Evolutionary conservation across 2,888 invertebrate genomes (phyloP), one percentile per base, ranked within the genome.

Genomic region (Eupithecia exiguata): DNA sequence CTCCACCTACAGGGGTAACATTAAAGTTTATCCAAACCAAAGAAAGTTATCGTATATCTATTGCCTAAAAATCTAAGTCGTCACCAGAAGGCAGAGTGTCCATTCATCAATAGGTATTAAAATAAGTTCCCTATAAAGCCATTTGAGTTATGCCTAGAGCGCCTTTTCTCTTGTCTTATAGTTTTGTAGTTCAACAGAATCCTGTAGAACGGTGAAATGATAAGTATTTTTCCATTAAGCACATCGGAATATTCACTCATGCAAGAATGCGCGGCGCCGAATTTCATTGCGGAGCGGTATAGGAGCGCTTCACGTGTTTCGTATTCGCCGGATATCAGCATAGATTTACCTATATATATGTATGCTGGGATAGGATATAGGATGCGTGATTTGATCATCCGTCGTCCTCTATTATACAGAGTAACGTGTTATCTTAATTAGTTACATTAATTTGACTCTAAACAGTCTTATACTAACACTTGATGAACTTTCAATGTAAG

Each of bases 231-330:
- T 68, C 61, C 68, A 75, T 75, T 79, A 75, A 67, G 70, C 63
- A 75, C 58, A 58, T 40, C 74, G 66, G 68, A 73, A 80, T 77
- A 80, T 81, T 78, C 76, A 77, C 74, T 74, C 77, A 71, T 77
- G 79, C 78, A 81, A 84, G 84, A 83, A 84, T 83, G 83, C 80
- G 75, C 79, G 78, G 78, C 79, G 78, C 78, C 76, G 74, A 78
- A 79, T 77, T 76, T 76, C 71, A 65, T 63, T 58, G 71, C 68
- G 70, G 68, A 62, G 62, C n/a, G 40, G 53, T n/a, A 49, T 25
- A 21, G 53, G 21, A 53, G 53, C 53, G 53, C 21, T 53, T 53
- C 21, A 12, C 21, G 53, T 12, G 53, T 53, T 53, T 53, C 53
- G 53, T 53, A 21, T 53, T 21, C 53, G 12, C 65, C 63, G 79